phyloP scores from a whole-genome alignment of 2,888 invertebrate genomes.

The Seladonia tumulorum region DNA sequence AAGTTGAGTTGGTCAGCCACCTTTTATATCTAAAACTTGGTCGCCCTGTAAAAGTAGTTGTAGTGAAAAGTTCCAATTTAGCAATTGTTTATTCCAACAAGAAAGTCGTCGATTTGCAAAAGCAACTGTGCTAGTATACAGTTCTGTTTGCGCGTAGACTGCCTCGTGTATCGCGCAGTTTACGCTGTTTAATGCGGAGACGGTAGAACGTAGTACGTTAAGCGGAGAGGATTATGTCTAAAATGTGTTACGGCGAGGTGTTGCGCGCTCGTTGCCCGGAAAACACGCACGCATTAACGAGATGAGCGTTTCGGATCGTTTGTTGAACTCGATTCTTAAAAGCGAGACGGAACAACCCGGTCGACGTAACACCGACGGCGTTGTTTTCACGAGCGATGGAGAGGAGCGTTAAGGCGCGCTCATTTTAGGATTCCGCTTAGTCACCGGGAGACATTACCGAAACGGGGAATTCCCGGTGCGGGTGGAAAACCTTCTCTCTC shows the following conservation, averaged over 20 bases:
- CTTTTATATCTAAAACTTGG: background rate
- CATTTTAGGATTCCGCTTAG: background rate
- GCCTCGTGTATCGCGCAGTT: background rate
- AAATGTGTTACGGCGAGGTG: constrained; percentile 12
- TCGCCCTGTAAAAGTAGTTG: background rate
- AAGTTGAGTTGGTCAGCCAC: too few relatives aligned
- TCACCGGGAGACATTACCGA: constrained; percentile 4
- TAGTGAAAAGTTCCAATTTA: too few relatives aligned
- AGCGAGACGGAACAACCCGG: background rate
- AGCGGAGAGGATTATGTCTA: constrained; percentile 36
- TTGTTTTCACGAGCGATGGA: constrained; percentile 13
- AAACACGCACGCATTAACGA: constrained; percentile 48
- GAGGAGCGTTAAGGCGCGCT: background rate
- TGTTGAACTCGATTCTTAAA: constrained; percentile 16
- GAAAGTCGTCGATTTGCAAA: too few relatives aligned
- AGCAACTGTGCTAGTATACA: background rate
- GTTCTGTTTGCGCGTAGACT: background rate
- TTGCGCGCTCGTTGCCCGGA: constrained; percentile 7
- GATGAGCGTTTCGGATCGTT: constrained; percentile 15
- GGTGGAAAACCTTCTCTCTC: constrained; percentile 11
- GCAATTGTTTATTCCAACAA: background rate
- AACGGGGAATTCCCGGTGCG: constrained; percentile 34
- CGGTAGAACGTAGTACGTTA: background rate
- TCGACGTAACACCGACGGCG: constrained; percentile 16
- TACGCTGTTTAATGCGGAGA: background rate